phyloP scores from a whole-genome alignment of 1,140 invertebrate species.

The Dreissena polymorpha region DNA sequence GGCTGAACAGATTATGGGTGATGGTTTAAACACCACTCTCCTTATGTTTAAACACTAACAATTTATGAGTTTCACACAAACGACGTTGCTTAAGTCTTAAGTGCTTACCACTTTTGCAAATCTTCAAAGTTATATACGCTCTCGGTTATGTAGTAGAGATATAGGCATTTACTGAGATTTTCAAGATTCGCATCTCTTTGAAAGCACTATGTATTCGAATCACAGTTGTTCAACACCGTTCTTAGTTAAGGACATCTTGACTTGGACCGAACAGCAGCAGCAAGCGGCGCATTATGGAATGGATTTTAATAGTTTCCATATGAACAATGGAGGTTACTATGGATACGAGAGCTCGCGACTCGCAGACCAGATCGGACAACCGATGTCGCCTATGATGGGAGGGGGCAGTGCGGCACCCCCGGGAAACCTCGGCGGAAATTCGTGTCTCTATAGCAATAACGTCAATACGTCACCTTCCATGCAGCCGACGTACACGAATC shows the following conservation, averaged over 20 bases:
- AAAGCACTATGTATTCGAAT: slow-evolving; percentile 57
- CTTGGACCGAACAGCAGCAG: slow-evolving; percentile 50
- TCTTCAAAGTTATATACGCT: slow-evolving; percentile 58
- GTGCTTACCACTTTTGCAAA: slow-evolving; percentile 57
- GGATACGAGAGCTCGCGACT: slow-evolving; percentile 38
- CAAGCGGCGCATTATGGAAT: slow-evolving; percentile 52
- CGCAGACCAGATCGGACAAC: slow-evolving; percentile 42
- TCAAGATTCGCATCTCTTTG: slow-evolving; percentile 51
- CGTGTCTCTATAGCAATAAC: slow-evolving; percentile 54
- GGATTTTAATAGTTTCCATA: slow-evolving; percentile 53
- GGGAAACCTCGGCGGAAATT: slow-evolving; percentile 36
- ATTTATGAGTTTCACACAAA: slow-evolving; percentile 58
- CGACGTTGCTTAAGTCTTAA: slow-evolving; percentile 56
- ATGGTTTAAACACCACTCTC: slow-evolving; percentile 46
- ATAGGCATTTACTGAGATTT: slow-evolving; percentile 42
- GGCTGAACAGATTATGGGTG: slow-evolving; percentile 3
- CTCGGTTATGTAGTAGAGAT: slow-evolving; percentile 48
- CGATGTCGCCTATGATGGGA: slow-evolving; percentile 49
- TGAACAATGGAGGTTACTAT: slow-evolving; percentile 41
- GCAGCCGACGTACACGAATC: slow-evolving; percentile 54
- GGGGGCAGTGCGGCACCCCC: background rate
- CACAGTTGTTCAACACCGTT: slow-evolving; percentile 56
- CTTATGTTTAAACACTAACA: slow-evolving; percentile 57
- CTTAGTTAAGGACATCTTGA: slow-evolving; percentile 55
- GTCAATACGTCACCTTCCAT: slow-evolving; percentile 40